A percentile compares a stretch with the other conserved stretches of the same genome.
Conservation (phyloP, 2,113 vertebrate species). For the Halcyon senegalensis region DNA sequence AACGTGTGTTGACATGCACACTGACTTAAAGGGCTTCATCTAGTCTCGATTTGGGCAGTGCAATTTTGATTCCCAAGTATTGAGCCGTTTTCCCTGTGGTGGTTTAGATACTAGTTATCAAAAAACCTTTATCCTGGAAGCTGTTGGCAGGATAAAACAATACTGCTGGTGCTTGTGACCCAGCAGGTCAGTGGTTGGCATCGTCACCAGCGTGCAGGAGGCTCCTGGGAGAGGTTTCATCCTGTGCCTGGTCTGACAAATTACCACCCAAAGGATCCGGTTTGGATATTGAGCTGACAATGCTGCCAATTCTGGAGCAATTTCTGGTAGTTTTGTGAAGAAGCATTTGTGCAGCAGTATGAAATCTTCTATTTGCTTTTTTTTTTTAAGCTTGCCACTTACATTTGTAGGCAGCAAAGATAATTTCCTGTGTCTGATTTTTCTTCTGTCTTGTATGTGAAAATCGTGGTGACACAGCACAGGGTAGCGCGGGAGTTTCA, state of each 20-base stretch:
- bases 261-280: neutral
- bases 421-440: neutral
- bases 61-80: neutral
- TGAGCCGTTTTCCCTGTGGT: neutral
- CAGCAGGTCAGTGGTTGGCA: neutral
- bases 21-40: neutral
- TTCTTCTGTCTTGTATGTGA: neutral
- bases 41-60: neutral
- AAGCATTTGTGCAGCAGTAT: neutral
- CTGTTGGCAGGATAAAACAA: neutral
- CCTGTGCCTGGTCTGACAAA: neutral
- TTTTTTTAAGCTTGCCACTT: neutral
- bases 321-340: neutral
- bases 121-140: neutral
- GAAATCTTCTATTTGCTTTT: neutral
- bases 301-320: neutral
- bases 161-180: neutral
- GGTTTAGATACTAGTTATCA: neutral
- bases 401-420: neutral
- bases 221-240: neutral
- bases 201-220: neutral
- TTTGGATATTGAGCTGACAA: neutral
- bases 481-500: neutral
- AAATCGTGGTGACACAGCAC: neutral
- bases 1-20: neutral